phyloP scores from a whole-genome alignment of 2,113 vertebrate species.

The Baryphthengus martii region DNA sequence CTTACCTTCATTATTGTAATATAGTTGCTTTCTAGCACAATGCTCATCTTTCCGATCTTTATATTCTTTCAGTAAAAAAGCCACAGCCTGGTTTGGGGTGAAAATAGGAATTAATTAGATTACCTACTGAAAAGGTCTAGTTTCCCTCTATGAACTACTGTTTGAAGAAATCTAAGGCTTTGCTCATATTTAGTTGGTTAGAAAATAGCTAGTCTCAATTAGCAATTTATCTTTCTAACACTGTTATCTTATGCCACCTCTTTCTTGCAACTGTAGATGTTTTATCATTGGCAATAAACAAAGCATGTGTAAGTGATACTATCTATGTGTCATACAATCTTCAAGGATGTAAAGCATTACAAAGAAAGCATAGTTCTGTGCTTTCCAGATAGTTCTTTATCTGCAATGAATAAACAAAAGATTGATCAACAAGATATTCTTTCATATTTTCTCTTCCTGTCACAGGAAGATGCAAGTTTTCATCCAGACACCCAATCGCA shows the following conservation, averaged over 20 bases:
- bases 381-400: neutral
- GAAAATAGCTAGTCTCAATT: neutral
- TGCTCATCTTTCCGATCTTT: neutral
- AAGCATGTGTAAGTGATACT: neutral
- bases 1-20: neutral
- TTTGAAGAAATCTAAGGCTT: neutral
- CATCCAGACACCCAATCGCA: neutral
- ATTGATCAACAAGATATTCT: neutral
- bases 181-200: neutral
- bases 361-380: neutral
- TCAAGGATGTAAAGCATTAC: neutral
- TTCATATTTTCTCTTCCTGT: neutral
- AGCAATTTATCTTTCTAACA: neutral
- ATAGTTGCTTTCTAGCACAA: neutral
- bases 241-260: neutral
- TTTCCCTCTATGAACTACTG: neutral
- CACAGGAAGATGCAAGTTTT: neutral
- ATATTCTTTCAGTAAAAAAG: neutral
- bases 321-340: neutral
- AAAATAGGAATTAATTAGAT: neutral
- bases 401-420: neutral
- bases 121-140: neutral
- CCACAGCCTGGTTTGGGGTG: neutral
- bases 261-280: neutral
- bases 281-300: neutral